phyloP scores from a whole-genome alignment of 2,888 invertebrate genomes.

The Noctua janthina region DNA sequence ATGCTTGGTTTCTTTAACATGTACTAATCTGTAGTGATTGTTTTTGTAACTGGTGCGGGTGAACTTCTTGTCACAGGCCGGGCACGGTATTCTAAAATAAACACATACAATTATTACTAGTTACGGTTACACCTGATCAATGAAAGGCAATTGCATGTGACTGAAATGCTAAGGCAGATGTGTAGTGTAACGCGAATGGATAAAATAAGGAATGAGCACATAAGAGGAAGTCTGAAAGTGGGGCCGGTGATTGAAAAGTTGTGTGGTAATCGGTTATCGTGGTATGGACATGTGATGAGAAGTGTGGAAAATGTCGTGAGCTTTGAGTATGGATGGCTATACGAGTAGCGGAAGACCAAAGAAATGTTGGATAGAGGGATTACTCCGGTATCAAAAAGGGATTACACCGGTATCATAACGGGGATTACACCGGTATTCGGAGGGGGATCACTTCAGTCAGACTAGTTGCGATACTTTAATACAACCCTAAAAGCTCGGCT shows the following conservation, averaged over 20 bases:
- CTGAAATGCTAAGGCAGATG: no score
- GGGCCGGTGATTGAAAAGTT: no score
- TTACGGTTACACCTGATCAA: background rate
- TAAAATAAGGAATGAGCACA: no score
- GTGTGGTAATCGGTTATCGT: no score
- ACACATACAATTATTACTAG: background rate
- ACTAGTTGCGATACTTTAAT: background rate
- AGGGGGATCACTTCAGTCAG: background rate
- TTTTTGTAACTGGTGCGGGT: conserved; percentile 76
- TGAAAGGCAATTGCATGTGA: no score
- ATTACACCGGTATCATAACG: no score
- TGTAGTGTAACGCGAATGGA: no score
- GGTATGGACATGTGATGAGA: no score
- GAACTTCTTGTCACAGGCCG: conserved; percentile 81
- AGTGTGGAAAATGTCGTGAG: no score
- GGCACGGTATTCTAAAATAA: conserved; percentile 78
- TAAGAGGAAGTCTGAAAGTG: no score
- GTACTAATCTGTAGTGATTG: conserved; percentile 78
- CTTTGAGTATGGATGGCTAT: no score
- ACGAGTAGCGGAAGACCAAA: no score
- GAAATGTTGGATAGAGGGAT: background rate
- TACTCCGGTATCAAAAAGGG: background rate
- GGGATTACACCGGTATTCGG: background rate
- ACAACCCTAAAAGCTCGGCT: background rate
- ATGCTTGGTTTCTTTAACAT: conserved; percentile 76